These are phyloP conservation scores for Hesperophylax magnus DNA, from an alignment of 1,140 invertebrate genomes.

Conservation along the genomic window DNA sequence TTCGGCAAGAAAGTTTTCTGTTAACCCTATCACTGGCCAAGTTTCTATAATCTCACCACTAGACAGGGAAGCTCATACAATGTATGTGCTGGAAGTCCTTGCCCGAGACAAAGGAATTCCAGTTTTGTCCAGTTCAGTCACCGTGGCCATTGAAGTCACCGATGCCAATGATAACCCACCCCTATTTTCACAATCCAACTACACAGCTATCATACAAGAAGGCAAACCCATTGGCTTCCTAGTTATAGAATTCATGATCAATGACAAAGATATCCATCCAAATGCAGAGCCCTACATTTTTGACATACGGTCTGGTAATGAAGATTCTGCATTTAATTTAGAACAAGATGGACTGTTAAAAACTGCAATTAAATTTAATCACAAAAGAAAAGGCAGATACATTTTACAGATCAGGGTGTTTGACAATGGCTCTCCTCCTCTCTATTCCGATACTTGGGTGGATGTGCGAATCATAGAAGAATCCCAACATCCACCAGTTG, in stretches of 20 bases:
- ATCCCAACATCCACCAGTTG: constrained; percentile 88
- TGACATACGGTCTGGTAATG: constrained; percentile 86
- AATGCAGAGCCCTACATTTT: constrained; percentile 92
- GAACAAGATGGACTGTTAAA: constrained; percentile 84
- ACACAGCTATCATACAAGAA: constrained; percentile 85
- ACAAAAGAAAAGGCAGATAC: constrained; percentile 83
- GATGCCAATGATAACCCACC: constrained; percentile 91
- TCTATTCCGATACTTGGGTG: constrained; percentile 88
- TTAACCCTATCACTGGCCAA: constrained; percentile 81
- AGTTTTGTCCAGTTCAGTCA: constrained; percentile 77
- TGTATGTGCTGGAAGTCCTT: constrained; percentile 80
- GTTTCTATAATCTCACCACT: constrained; percentile 78
- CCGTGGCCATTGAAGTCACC: constrained; percentile 82
- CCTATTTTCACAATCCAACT: constrained; percentile 79
- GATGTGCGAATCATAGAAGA: constrained; percentile 89
- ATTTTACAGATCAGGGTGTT: constrained; percentile 86
- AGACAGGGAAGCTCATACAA: constrained; percentile 83
- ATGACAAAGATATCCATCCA: constrained; percentile 84
- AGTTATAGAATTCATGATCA: constrained; percentile 85
- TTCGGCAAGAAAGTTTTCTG: constrained; percentile 79
- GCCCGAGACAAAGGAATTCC: constrained; percentile 83
- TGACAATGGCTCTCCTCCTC: constrained; percentile 89
- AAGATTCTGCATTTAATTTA: constrained; percentile 60
- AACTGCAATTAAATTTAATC: constrained; percentile 87
- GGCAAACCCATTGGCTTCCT: constrained; percentile 82